A percentile compares a stretch with the other conserved stretches of the same genome.
Evolutionary conservation across 2,888 invertebrate genomes (phyloP).

Genomic region (Sinopyrophorus schimmeli): DNA sequence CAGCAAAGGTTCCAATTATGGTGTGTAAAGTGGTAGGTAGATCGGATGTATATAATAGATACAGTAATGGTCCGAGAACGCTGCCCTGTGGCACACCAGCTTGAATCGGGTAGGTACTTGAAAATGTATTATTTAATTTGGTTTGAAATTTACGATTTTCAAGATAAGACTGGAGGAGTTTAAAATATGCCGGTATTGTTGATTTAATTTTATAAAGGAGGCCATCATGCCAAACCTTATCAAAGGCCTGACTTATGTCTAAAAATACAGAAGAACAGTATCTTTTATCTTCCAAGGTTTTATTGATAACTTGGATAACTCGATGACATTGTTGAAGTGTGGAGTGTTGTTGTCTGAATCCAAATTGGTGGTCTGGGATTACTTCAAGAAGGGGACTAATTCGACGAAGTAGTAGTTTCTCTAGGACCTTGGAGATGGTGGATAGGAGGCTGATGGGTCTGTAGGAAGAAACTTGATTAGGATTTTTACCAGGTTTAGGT

Average conservation of each 20-base stretch:
- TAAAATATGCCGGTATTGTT: not conserved
- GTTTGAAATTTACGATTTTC: not conserved
- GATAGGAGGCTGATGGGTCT: conserved; percentile 3
- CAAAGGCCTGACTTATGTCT: conserved; percentile 1
- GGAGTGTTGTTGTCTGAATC: no score
- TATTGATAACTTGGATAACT: not conserved
- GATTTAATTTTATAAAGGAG: not conserved
- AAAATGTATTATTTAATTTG: not conserved
- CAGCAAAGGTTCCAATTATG: no score
- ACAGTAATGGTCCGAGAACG: not conserved
- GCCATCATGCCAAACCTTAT: not conserved
- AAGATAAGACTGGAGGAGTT: not conserved
- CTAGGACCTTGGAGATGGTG: not conserved
- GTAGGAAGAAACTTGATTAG: not conserved
- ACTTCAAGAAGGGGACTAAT: not conserved
- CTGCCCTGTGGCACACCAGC: not conserved
- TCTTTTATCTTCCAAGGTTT: conserved; percentile 3
- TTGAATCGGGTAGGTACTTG: not conserved
- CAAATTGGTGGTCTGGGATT: not conserved
- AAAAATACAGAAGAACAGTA: not conserved
- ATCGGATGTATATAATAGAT: conserved; percentile 23
- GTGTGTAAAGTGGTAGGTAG: conserved; percentile 19
- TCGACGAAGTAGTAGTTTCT: not conserved
- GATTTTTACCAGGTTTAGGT: not conserved
- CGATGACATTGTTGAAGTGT: not conserved